phyloP scores from a whole-genome alignment of 2,888 invertebrate genomes.

The Suillia variegata region DNA sequence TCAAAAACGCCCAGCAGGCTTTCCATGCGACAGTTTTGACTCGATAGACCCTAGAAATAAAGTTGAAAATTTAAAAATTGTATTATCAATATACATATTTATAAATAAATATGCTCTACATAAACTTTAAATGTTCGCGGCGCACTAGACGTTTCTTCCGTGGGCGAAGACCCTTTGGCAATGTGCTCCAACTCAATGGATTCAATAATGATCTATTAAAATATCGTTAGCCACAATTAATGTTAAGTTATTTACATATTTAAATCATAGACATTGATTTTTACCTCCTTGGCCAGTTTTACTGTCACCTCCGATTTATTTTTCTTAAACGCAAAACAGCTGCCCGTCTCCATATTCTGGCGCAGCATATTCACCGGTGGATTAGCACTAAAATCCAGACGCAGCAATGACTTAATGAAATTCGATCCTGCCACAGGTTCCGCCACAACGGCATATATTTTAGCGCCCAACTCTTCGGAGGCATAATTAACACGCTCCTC shows the following conservation, averaged over 20 bases:
- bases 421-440: slow-evolving; percentile 34
- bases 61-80: background rate
- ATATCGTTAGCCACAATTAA: too few relatives aligned
- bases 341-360: slow-evolving; percentile 38
- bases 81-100: background rate
- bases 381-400: slow-evolving; percentile 43
- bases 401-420: slow-evolving; percentile 34
- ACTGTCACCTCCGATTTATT: slow-evolving; percentile 37
- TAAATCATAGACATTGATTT: too few relatives aligned
- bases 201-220: slow-evolving; percentile 38
- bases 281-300: slow-evolving; percentile 37
- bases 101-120: slow-evolving; percentile 29
- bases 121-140: slow-evolving; percentile 46
- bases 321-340: slow-evolving; percentile 44
- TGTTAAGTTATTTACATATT: too few relatives aligned
- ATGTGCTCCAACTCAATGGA: slow-evolving; percentile 40
- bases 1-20: slow-evolving; percentile 35
- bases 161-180: slow-evolving; percentile 40
- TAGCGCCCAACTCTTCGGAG: slow-evolving; percentile 45
- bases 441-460: slow-evolving; percentile 34
- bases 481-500: slow-evolving; percentile 44
- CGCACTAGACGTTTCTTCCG: slow-evolving; percentile 38
- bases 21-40: slow-evolving; percentile 3
- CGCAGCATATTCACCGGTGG: slow-evolving; percentile 45
- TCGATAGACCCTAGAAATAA: slow-evolving; percentile 9